Conservation (phyloP, 2,113 vertebrate genomes). For the Daboia siamensis region DNA sequence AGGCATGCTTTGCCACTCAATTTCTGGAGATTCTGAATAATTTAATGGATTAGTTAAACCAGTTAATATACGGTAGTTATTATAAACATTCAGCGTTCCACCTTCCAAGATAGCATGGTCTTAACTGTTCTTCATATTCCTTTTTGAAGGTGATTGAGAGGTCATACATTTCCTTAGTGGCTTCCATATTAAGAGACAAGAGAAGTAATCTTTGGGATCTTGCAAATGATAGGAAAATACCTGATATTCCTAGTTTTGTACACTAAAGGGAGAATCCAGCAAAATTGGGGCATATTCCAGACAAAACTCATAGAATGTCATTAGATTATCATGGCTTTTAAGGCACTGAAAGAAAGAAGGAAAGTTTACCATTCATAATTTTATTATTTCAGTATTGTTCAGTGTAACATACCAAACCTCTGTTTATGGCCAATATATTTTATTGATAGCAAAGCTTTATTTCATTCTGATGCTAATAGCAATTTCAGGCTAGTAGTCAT, state of each 20-base stretch:
- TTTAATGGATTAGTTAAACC: background rate
- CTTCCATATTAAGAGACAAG: background rate
- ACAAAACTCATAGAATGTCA: background rate
- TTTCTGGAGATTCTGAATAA: background rate
- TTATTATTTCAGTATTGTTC: background rate
- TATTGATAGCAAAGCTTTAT: background rate
- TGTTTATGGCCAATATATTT: background rate
- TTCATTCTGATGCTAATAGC: background rate
- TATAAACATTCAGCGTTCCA: background rate
- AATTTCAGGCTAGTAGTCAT: background rate
- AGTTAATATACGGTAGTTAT: background rate
- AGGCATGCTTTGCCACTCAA: background rate
- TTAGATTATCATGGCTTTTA: background rate
- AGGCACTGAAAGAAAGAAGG: background rate
- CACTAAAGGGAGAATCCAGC: background rate
- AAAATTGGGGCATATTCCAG: background rate
- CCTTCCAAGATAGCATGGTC: background rate
- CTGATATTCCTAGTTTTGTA: background rate
- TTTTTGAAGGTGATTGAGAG: background rate
- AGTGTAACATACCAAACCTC: background rate
- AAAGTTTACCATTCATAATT: background rate
- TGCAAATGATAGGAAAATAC: background rate
- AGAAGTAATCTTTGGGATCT: background rate
- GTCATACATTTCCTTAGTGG: background rate
- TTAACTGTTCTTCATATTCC: background rate